Percentiles rank a stretch among this genome's conserved stretches.
Evolutionary conservation across 2,113 vertebrate genomes (phyloP).

Genomic region (Microtus richardsoni): DNA sequence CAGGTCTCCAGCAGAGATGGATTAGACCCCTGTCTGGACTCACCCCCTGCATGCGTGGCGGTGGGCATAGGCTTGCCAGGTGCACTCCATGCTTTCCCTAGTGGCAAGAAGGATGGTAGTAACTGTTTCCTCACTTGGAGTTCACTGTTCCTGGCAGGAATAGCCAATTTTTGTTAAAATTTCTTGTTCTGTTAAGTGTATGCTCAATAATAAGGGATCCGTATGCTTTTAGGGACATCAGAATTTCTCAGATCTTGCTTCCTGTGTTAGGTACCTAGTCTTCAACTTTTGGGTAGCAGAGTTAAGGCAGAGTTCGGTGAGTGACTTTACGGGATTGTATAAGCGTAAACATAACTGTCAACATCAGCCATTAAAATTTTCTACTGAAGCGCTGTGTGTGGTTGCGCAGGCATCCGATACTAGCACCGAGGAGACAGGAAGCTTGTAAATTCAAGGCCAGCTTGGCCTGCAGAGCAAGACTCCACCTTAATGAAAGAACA

Average conservation of each 20-base stretch:
- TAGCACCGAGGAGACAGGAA: not conserved
- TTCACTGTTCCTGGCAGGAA: slow-evolving; percentile 36
- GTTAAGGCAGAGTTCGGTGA: not conserved
- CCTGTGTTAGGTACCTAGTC: slow-evolving; percentile 8
- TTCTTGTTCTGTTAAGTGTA: slow-evolving; percentile 18
- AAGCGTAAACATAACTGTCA: not conserved
- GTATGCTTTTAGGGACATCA: not conserved
- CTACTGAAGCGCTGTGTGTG: not conserved
- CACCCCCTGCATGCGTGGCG: slow-evolving; percentile 27
- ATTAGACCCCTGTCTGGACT: slow-evolving; percentile 75
- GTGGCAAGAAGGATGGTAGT: not conserved
- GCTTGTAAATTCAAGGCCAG: not conserved
- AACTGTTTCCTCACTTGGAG: slow-evolving; percentile 4
- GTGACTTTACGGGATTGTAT: not conserved
- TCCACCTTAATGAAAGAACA: not conserved
- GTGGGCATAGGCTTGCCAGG: slow-evolving; percentile 17
- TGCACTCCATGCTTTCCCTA: slow-evolving; percentile 11
- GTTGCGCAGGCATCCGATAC: too few species aligned
- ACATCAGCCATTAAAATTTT: slow-evolving; percentile 12
- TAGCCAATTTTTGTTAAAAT: slow-evolving; percentile 8
- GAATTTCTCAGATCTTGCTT: not conserved
- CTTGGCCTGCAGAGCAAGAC: not conserved
- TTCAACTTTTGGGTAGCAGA: not conserved
- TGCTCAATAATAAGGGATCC: not conserved
- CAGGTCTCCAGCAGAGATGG: slow-evolving; percentile 68